A percentile compares a stretch with the other conserved stretches of the same genome.
Conservation (phyloP, 2,797 vertebrate genomes). For the Enteromius afrohamiltoni region DNA sequence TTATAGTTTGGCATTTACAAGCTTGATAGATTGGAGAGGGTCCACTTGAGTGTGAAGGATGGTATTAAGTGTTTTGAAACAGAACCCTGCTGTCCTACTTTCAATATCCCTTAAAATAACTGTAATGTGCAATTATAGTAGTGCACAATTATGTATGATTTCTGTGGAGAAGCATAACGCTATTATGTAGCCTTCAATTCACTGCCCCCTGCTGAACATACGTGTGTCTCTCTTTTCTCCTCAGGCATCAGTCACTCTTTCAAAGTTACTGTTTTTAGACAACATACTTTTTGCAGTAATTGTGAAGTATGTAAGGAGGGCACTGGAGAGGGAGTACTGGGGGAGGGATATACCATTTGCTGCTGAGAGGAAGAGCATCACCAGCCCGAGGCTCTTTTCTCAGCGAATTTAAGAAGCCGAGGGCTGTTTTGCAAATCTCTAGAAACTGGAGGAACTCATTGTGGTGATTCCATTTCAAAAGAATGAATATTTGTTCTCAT, state of each 20-base stretch:
- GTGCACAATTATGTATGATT: constrained; percentile 15
- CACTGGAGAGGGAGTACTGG: constrained; percentile 11
- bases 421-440: constrained; percentile 49
- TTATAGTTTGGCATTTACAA: constrained; percentile 50
- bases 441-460: constrained; percentile 30
- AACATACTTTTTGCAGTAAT: constrained; percentile 44
- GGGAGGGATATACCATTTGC: constrained; percentile 48
- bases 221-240: not conserved
- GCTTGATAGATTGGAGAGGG: constrained; percentile 45
- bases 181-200: constrained; percentile 11
- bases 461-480: constrained; percentile 32
- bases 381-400: constrained; percentile 47
- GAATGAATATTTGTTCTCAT: constrained; percentile 47
- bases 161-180: not conserved
- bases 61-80: constrained; percentile 41
- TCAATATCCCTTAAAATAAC: constrained; percentile 18
- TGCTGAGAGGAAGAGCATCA: constrained; percentile 41
- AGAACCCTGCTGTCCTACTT: constrained; percentile 17
- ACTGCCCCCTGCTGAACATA: constrained; percentile 11
- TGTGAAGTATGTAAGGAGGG: constrained; percentile 36
- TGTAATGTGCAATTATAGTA: constrained; percentile 24
- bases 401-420: constrained; percentile 32
- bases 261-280: constrained; percentile 51
- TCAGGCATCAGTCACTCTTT: constrained; percentile 44
- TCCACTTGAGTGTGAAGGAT: constrained; percentile 33